A percentile compares a stretch with the other conserved stretches of the same genome.
phyloP scores from a whole-genome alignment of 2,797 vertebrate species.

The Scolopax rusticola region DNA sequence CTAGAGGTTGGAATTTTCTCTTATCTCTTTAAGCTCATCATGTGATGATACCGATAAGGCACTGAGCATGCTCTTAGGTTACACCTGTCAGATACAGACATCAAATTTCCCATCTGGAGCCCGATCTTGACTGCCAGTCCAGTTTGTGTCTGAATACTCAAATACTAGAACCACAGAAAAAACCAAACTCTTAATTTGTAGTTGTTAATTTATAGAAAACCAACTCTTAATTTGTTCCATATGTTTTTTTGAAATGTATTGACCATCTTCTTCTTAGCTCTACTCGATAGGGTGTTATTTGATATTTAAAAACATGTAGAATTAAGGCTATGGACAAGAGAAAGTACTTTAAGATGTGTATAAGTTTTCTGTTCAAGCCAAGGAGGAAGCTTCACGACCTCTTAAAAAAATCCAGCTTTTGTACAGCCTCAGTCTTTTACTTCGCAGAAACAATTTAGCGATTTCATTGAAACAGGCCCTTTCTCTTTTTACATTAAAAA shows the following conservation, averaged over 20 bases:
- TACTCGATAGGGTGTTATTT: not conserved
- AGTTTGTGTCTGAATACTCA: not conserved
- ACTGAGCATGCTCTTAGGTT: not conserved
- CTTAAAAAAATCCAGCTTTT: not conserved
- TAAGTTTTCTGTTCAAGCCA: not conserved
- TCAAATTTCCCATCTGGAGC: not conserved
- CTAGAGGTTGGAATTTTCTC: not conserved
- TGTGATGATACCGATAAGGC: not conserved
- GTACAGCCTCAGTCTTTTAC: not conserved
- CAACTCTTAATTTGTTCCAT: too few relatives aligned
- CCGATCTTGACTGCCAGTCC: not conserved
- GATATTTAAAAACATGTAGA: not conserved
- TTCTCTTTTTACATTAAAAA: not conserved
- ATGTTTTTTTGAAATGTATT: not conserved
- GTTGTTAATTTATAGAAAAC: too few relatives aligned
- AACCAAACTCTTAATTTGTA: too few relatives aligned
- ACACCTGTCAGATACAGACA: not conserved
- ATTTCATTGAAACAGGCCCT: not conserved
- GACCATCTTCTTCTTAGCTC: not conserved
- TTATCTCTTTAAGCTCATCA: not conserved
- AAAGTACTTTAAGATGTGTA: not conserved
- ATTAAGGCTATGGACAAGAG: not conserved
- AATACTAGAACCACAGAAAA: not conserved
- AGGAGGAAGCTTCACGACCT: not conserved
- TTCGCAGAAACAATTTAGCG: not conserved